Evolutionary conservation across 2,888 invertebrate species (phyloP).

Genomic region (Drosophila ustulata): DNA sequence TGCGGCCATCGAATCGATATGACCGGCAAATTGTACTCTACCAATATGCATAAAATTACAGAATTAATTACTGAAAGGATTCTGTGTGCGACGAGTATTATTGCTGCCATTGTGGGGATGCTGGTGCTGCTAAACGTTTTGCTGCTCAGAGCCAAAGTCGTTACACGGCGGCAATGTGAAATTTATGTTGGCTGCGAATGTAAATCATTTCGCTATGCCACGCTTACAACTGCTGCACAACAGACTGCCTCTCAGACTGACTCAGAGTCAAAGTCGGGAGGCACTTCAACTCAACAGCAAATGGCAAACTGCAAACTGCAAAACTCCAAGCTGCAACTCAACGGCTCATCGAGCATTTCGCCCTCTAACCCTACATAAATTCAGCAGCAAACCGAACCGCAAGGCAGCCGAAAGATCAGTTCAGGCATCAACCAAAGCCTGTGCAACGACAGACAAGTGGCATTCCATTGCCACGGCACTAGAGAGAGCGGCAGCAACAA

Average conservation of each 20-base stretch:
- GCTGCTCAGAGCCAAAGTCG: conserved; percentile 54
- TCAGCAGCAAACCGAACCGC: conserved; percentile 53
- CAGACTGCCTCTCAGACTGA: neutral
- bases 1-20: conserved; percentile 49
- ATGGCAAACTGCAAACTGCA: conserved; percentile 11
- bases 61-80: conserved; percentile 49
- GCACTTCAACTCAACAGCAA: conserved; percentile 25
- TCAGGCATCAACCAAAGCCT: conserved; percentile 29
- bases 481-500: conserved; percentile 32
- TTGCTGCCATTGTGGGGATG: conserved; percentile 9
- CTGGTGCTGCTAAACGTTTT: conserved; percentile 21
- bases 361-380: conserved; percentile 83
- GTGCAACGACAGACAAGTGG: conserved; percentile 76
- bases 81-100: neutral
- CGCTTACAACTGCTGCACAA: conserved; percentile 63
- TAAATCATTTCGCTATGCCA: conserved; percentile 83
- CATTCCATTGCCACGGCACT: conserved; percentile 78
- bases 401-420: conserved; percentile 45
- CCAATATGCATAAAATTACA: conserved; percentile 65
- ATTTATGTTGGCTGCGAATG: conserved; percentile 74
- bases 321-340: conserved; percentile 48
- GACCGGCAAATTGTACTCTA: conserved; percentile 49
- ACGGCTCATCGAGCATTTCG: conserved; percentile 71
- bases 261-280: neutral
- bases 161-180: conserved; percentile 66